Evolutionary conservation across 1,140 invertebrate species (phyloP), one percentile per base, ranked within the genome.

Genomic region (Penaeus japonicus): DNA sequence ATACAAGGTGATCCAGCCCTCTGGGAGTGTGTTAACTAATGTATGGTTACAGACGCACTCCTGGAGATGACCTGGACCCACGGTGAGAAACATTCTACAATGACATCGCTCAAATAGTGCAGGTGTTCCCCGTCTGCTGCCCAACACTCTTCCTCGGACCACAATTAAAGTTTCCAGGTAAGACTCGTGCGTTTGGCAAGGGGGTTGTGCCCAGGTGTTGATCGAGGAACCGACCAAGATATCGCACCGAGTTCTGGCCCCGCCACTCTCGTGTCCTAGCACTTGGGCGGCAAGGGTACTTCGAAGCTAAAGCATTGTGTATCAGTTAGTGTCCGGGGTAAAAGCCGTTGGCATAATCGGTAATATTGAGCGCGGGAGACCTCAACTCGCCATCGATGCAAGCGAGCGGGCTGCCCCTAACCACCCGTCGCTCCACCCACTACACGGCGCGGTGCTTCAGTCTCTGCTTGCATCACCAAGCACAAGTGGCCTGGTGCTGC

Each of bases 201-300:
- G 30, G 55, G 27, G n/a, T 32, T 20, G 27, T 39, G 24, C 55
- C 55, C 55, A 62, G 81, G 81, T 83, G 81, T 62, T 70, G 57
- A 62, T 83, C 27, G 55, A 30, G 81, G 24, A 57, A 22, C 79
- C n/a, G 57, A 27, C 53, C 53, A 32, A 57, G 47, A 83, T 83
- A 62, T 83, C 81, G 81, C 65, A 30, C 81, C 81, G 81, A 55
- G 65, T 35, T 62, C 81, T 62, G 57, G 59, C 55, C n/a, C 27
- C 35, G 59, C 35, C 35, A 35, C 55, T 62, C 81, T 35, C 55
- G 4, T 17, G 15, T 4, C 0, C 30, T 5, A 4, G 30, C 18
- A 39, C 24, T 30, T 55, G 54, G 47, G 79, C 30, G 57, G 20
- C 15, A 47, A 0, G 10, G 47, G 47, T 7, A 15, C 47, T 47